phyloP scores from a whole-genome alignment of 2,888 invertebrate species.

The Tetheella fluctuosa region DNA sequence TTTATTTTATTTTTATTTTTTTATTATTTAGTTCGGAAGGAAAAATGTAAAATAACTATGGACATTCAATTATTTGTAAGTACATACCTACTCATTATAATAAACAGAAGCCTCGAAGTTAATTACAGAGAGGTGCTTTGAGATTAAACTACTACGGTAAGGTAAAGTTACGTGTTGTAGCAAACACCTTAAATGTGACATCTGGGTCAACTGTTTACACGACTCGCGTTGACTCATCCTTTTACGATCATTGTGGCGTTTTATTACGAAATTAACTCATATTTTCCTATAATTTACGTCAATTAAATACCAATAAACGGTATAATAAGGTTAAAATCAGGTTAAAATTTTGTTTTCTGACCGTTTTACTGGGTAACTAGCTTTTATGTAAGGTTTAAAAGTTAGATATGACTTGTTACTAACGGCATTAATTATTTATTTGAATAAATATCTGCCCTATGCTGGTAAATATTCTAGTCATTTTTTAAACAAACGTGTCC shows the following conservation, averaged over 20 bases:
- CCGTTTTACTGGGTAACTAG: background rate
- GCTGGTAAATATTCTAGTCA: no score
- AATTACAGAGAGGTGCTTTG: background rate
- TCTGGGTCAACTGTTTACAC: conserved; percentile 68
- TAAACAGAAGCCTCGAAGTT: background rate
- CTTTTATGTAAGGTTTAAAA: background rate
- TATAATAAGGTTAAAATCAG: background rate
- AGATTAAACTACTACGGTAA: conserved; percentile 18
- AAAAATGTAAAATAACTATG: no score
- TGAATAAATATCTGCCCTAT: no score
- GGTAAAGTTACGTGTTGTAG: conserved; percentile 16
- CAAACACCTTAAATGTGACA: conserved; percentile 41
- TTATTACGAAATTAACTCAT: conserved; percentile 47
- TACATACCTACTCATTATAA: no score
- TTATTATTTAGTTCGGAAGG: no score
- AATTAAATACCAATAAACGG: conserved; percentile 13
- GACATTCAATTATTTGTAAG: no score
- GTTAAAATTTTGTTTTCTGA: background rate
- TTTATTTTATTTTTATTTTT: no score
- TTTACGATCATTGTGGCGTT: conserved; percentile 18
- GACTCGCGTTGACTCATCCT: conserved; percentile 56
- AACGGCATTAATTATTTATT: no score
- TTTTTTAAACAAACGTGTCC: no score
- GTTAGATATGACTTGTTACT: background rate
- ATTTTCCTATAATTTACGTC: conserved; percentile 18